Base-by-base conservation (phyloP, 2,113 vertebrate genomes). In the Cyanoderma ruficeps region DNA sequence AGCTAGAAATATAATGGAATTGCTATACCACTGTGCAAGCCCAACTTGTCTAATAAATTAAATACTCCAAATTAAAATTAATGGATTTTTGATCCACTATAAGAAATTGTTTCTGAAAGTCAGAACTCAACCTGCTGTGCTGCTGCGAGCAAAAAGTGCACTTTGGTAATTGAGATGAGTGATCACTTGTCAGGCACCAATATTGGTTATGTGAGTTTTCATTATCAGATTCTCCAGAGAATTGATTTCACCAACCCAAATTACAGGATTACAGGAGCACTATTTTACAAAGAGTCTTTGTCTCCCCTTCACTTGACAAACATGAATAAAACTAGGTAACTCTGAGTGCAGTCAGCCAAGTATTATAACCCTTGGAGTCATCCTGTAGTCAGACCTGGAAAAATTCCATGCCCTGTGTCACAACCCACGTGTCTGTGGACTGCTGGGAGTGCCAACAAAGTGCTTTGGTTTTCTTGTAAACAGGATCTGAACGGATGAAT, bases 401-500 rank as follows among this genome's bases (percentile, higher is more conserved):
- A 60, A 61, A 53, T 94, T 80, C 78, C 11, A 4, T 23, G 42
- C n/a, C 68, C 39, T 8, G 17, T 50, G 59, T 53, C 31, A 13
- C 17, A 72, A 53, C 30, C 72, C 68, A 78, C 9, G n/a, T 67
- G 78, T 44, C 82, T 90, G 72, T 50, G 83, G 93, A 87, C 87
- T 94, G 60, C 93, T 96, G 83, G 56, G 44, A 74, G 59, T 35
- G 14, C 70, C 92, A 87, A 92, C 20, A 93, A 93, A 97, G 91
- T 28, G 28, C 27, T n/a, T 63, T 64, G 25, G 11, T 59, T 63
- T 90, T 83, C 91, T 70, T 97, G 93, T 67, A 93, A 88, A 75
- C 24, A 35, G n/a, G 49, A 90, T 63, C 49, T 5, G 7, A 93
- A 71, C 39, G 72, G 68, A 93, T 87, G 67, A 97, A 87, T 79